phyloP scores from a whole-genome alignment of 2,113 vertebrate species.

The Motacilla alba region DNA sequence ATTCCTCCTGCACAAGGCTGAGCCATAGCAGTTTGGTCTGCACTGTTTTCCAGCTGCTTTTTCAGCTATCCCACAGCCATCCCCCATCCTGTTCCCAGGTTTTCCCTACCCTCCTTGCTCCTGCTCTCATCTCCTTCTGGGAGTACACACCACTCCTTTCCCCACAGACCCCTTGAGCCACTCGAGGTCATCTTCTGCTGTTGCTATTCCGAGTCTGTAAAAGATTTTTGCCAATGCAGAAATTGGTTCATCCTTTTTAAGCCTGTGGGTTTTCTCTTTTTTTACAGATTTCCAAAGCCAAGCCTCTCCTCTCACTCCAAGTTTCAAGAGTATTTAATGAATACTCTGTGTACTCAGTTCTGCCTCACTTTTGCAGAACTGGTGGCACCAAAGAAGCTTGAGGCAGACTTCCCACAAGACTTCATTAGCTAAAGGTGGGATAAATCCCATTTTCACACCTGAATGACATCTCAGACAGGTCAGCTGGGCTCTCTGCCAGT shows the following conservation, averaged over 20 bases:
- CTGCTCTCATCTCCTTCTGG: neutral
- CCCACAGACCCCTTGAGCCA: neutral
- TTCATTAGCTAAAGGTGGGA: neutral
- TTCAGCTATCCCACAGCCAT: neutral
- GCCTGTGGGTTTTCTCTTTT: neutral
- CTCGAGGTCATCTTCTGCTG: neutral
- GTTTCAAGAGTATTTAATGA: neutral
- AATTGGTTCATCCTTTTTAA: neutral
- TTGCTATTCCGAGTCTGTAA: neutral
- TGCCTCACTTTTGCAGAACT: neutral
- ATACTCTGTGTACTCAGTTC: neutral
- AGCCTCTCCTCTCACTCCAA: neutral
- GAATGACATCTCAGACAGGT: neutral
- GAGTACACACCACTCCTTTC: rapidly evolving
- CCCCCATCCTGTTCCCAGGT: neutral
- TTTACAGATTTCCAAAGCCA: neutral
- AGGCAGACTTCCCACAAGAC: neutral
- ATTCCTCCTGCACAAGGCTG: neutral
- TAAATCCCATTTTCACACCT: neutral
- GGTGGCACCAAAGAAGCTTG: neutral
- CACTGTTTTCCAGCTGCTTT: neutral
- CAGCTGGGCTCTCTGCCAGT: neutral
- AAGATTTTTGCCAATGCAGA: neutral
- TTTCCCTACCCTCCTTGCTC: neutral
- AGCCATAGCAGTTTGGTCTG: neutral